These are phyloP conservation scores for Gortyna flavago DNA, from an alignment of 2,888 invertebrate species.

Conservation along the genomic window DNA sequence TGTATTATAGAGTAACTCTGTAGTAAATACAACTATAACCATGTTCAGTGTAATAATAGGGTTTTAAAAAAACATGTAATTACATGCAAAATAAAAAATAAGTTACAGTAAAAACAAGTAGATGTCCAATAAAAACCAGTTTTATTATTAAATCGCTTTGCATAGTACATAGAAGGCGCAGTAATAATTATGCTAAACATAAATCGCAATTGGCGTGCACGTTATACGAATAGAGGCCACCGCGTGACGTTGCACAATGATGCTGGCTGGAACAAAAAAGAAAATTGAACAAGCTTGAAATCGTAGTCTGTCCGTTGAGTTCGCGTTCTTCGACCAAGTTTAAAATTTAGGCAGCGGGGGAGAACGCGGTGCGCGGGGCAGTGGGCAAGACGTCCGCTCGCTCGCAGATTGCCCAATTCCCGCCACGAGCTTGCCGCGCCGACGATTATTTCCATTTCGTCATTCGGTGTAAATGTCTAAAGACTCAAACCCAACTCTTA, in stretches of 20 bases:
- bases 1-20: constrained; percentile 7
- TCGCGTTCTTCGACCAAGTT: constrained; percentile 77
- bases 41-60: constrained; percentile 47
- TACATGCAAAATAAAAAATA: constrained; percentile 33
- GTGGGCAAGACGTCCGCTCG: constrained; percentile 78
- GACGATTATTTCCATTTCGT: constrained; percentile 83
- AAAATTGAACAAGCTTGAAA: constrained; percentile 72
- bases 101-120: constrained; percentile 47
- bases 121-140: constrained; percentile 29
- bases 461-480: constrained; percentile 80
- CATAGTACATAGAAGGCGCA: constrained; percentile 45
- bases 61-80: constrained; percentile 20
- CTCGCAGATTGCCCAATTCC: constrained; percentile 87
- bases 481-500: constrained; percentile 82
- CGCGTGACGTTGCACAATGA: constrained; percentile 35
- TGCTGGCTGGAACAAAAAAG: constrained; percentile 76
- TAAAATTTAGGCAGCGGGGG: constrained; percentile 76
- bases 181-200: constrained; percentile 47
- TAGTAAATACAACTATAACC: constrained; percentile 8
- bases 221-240: constrained; percentile 50
- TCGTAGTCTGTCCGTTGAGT: constrained; percentile 76
- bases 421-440: constrained; percentile 76
- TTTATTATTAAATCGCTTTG: constrained; percentile 63
- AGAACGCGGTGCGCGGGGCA: constrained; percentile 42
- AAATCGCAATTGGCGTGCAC: constrained; percentile 70